Evolutionary conservation across 2,888 invertebrate genomes (phyloP).

Genomic region (Alcis repandata): DNA sequence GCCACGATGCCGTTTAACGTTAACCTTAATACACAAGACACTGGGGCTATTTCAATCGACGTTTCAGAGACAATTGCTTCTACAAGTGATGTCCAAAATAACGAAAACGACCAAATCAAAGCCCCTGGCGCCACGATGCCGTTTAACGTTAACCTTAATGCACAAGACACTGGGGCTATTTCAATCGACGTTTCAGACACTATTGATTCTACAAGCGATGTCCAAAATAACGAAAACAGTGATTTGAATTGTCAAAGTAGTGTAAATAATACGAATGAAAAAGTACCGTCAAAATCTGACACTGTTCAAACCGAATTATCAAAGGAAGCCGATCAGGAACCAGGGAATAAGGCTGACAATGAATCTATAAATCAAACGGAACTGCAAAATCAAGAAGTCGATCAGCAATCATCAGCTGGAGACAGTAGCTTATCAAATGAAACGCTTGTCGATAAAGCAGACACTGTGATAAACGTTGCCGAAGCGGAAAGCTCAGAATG

Average conservation of each 20-base stretch:
- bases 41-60: conserved; percentile 19
- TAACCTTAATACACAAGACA: not conserved
- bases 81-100: not conserved
- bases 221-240: conserved; percentile 4
- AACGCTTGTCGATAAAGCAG: not conserved
- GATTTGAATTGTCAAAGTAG: not conserved
- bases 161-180: conserved; percentile 11
- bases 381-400: not conserved
- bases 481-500: not conserved
- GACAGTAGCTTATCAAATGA: not conserved
- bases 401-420: not conserved
- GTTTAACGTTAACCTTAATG: not conserved
- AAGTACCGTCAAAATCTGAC: not conserved
- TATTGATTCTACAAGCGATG: not conserved
- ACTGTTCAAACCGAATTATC: not conserved
- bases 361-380: not conserved
- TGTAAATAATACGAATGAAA: conserved; percentile 1
- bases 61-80: not conserved
- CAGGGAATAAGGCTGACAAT: not conserved
- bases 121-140: conserved; percentile 33
- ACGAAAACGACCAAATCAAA: conserved; percentile 31
- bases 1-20: conserved; percentile 18
- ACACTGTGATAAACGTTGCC: not conserved
- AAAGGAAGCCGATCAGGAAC: not conserved
- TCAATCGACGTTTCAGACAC: conserved; percentile 5